Evolutionary conservation across 1,140 invertebrate species (phyloP), one percentile per base, ranked within the genome.

Genomic region (Rhyzopertha dominica): DNA sequence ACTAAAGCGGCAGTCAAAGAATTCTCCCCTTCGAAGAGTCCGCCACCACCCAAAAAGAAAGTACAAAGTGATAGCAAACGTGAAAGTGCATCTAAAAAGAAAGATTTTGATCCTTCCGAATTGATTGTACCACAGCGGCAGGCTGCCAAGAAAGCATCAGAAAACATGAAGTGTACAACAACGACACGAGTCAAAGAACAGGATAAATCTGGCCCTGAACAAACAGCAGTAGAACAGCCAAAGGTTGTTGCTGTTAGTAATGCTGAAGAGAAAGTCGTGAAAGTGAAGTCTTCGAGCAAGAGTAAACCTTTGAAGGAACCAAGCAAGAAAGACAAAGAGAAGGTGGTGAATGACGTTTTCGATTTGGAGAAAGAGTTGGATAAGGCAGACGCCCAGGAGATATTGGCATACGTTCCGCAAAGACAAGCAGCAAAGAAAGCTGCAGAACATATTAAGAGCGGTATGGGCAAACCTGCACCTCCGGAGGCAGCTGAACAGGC

Each of bases 401-500:
- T 86, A 49, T 69, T 90, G 12, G 80, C 85, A 1, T 89, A 90
- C 68, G 90, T 93, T 24, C 90, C 90, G 1, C 89, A 92, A 63
- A 70, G 90, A 25, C 86, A 90, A 69, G 90, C 90, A 3, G 90
- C 90, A 23, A 91, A 90, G 62, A 93, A 93, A 66, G 89, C 89
- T 2, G 87, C 87, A 8, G 87, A 88, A 54, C 87, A 90, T 59
- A 86, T 92, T 26, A 90, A 91, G 59, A 88, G 83, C 67, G 85
- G 84, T 28, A 69, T 86, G 39, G 77, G 74, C 16, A 84, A 84
- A 51, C 72, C 76, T 4, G 26, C 38, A 14, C n/a, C 49, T n/a
- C 17, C 53, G 8, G n/a, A n/a, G n/a, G 9, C 54, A 44, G 19
- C 16, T 61, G 25, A 66, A 61, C 26, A 59, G 4, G 75, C 77